Evolutionary conservation across 1,140 invertebrate genomes (phyloP), one percentile per base, ranked within the genome.

Genomic region (Philotrypesis tridentata): DNA sequence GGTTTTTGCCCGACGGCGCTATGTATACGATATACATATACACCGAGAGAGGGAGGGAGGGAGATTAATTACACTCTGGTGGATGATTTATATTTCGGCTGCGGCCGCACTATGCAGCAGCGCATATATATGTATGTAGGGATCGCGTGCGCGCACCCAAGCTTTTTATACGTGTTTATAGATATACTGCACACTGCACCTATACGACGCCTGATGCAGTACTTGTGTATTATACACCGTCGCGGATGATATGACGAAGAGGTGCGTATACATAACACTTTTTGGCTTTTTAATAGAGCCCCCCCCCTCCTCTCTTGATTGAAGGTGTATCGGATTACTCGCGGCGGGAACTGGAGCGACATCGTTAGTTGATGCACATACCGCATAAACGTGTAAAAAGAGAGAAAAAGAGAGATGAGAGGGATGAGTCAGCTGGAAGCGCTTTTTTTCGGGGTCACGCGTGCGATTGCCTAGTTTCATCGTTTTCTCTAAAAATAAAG

Each of bases 51-150:
- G n/a, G n/a, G n/a, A n/a, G n/a, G n/a, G n/a, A n/a, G n/a, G n/a
- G 3, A 61, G 17, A 75, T 75, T 75, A 75, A 75, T 75, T 63
- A 21, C 55, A 17, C 60, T 7, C 43, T 3, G 2, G 11, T 14
- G 14, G 67, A 70, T 70, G 67, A 70, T 70, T 70, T 70, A 70
- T 70, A 17, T 68, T 72, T n/a, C n/a, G n/a, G n/a, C n/a, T n/a
- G n/a, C n/a, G n/a, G n/a, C n/a, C n/a, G n/a, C n/a, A n/a, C n/a
- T n/a, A n/a, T n/a, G n/a, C n/a, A n/a, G n/a, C n/a, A n/a, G n/a
- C n/a, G n/a, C n/a, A n/a, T n/a, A n/a, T n/a, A n/a, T n/a, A n/a
- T n/a, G n/a, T n/a, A n/a, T n/a, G n/a, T n/a, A n/a, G n/a, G n/a
- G 63, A 7, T 7, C 74, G 55, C 75, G 23, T 70, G 37, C 31